phyloP scores from a whole-genome alignment of 1,140 invertebrate genomes.

The Aradophagus sp. region DNA sequence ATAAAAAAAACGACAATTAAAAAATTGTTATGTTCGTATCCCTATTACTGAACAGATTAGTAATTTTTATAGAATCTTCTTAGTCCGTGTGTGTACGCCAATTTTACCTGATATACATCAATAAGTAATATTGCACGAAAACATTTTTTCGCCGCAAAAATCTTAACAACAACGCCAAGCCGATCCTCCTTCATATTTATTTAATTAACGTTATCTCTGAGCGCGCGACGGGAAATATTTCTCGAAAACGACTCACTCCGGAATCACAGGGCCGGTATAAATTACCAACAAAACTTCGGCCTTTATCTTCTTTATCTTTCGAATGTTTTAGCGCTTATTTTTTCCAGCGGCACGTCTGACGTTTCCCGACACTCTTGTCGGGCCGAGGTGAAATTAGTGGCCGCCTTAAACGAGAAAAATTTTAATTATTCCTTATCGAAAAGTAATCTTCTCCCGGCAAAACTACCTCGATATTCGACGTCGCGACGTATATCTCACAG shows the following conservation, averaged over 20 bases:
- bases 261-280: slow-evolving; percentile 73
- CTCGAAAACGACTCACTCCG: slow-evolving; percentile 64
- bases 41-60: too few relatives aligned
- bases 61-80: too few relatives aligned
- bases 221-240: slow-evolving; percentile 67
- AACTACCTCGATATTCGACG: slow-evolving; percentile 41
- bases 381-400: slow-evolving; percentile 69
- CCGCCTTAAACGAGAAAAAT: slow-evolving; percentile 75
- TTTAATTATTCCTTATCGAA: slow-evolving; percentile 77
- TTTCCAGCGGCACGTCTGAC: slow-evolving; percentile 67
- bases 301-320: slow-evolving; percentile 75
- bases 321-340: slow-evolving; percentile 74
- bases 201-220: slow-evolving; percentile 74
- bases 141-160: not conserved
- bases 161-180: slow-evolving; percentile 19
- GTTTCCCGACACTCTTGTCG: slow-evolving; percentile 46
- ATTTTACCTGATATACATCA: too few relatives aligned
- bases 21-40: too few relatives aligned
- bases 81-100: too few relatives aligned
- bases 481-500: slow-evolving; percentile 60
- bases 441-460: slow-evolving; percentile 69
- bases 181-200: slow-evolving; percentile 54
- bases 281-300: slow-evolving; percentile 68
- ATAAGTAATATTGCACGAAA: too few relatives aligned
- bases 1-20: too few relatives aligned